These are phyloP conservation scores for Rhynchotus rufescens DNA, from an alignment of 2,797 vertebrate genomes.

Conservation along the genomic window DNA sequence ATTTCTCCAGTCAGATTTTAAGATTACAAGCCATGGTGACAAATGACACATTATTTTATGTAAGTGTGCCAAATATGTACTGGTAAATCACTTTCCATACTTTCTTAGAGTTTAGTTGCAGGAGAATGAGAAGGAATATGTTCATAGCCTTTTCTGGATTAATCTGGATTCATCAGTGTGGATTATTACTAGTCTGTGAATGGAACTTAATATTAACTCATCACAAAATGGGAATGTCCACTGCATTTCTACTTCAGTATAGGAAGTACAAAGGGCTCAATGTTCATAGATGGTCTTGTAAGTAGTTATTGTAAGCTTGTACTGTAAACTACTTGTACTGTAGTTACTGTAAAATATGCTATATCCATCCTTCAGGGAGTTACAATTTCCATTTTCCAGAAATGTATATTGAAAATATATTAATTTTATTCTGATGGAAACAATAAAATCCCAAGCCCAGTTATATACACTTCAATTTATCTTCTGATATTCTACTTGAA, in stretches of 20 bases:
- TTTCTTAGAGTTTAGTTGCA: not conserved
- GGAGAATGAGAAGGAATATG: not conserved
- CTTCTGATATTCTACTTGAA: not conserved
- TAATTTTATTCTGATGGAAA: not conserved
- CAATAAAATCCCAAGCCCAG: not conserved
- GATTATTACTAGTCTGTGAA: not conserved
- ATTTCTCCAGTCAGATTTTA: slow-evolving; percentile 38
- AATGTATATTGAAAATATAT: not conserved
- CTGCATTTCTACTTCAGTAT: not conserved
- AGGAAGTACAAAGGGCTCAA: not conserved
- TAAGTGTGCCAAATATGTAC: not conserved
- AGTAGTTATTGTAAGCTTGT: not conserved
- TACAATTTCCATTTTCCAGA: not conserved
- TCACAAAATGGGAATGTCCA: not conserved
- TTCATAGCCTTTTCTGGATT: not conserved
- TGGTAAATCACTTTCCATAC: not conserved
- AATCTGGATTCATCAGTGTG: not conserved
- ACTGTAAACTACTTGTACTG: no score
- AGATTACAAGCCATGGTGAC: slow-evolving; percentile 20
- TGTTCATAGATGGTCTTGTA: not conserved
- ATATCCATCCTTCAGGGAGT: not conserved
- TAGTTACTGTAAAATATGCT: not conserved
- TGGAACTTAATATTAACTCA: not conserved
- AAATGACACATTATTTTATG: slow-evolving; percentile 49
- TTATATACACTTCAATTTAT: not conserved